Base-by-base conservation (phyloP, 2,888 invertebrate species). In the Tortricodes alternella region DNA sequence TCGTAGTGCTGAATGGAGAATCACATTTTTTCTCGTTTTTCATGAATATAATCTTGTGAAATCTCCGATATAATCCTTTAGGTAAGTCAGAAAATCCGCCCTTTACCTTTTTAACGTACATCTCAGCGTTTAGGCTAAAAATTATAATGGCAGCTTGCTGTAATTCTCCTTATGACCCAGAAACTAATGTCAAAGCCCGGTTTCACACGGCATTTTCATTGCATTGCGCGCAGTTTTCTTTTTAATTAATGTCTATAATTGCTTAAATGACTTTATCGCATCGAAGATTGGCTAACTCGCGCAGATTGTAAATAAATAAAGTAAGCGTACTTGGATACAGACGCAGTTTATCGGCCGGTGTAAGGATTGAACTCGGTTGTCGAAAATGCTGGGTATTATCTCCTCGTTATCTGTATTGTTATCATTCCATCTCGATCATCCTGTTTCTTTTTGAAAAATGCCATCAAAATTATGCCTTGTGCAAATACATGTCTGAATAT, bases 1-100 rank as follows among this genome's bases (percentile, higher is more conserved):
- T 91, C 88, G 89, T 90, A 88, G 89, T 88, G 83, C 81, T 85
- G 88, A 83, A 86, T 89, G 88, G 85, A 83, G 80, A 82, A 86
- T 80, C 85, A 89, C 89, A 86, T 85, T 89, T 90, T 86, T 80
- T 81, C 75, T 79, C 83, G 83, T 87, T 90, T 89, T 86, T 79
- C 80, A 90, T 91, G 88, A 91, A 76, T 83, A 71, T 73, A 80
- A 82, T 79, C 79, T 83, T 78, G 75, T 85, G 78, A 85, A 83
- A 80, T 77, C 80, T 73, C 77, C 76, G 79, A 80, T 80, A 82
- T 83, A 81, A 83, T 77, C 70, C 77, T 78, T 76, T 83, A 86
- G 89, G 91, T 91, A 80, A 89, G 91, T 83, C 62, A 49, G 46
- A 64, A 66, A 72, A 69, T 55, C 57, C 61, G 65, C 68, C 37